phyloP scores from a whole-genome alignment of 2,888 invertebrate species.

The Hemistola chrysoprasaria region DNA sequence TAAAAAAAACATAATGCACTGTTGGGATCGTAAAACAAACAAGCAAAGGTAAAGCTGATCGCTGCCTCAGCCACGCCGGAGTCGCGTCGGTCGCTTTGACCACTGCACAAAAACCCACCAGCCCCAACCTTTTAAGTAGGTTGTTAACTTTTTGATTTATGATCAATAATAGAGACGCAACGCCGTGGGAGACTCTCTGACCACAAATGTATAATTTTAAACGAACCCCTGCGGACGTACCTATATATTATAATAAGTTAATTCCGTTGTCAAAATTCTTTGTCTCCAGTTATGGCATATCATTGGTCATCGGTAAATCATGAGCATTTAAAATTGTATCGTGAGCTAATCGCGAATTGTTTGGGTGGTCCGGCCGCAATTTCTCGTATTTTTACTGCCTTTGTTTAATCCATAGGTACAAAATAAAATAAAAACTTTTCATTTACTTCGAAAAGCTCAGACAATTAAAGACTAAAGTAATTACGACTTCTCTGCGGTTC shows the following conservation, averaged over 20 bases:
- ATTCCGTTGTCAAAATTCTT: constrained; percentile 63
- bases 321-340: constrained; percentile 15
- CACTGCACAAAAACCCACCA: constrained; percentile 74
- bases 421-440: constrained; percentile 28
- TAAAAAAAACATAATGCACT: constrained; percentile 75
- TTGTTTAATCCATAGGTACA: constrained; percentile 34
- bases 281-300: constrained; percentile 52
- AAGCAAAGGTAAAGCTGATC: constrained; percentile 67
- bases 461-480: constrained; percentile 42
- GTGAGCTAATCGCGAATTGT: constrained; percentile 39
- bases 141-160: constrained; percentile 83
- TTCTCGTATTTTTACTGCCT: constrained; percentile 38
- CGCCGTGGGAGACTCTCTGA: constrained; percentile 75
- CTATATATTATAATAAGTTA: constrained; percentile 54
- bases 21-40: constrained; percentile 80
- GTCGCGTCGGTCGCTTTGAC: constrained; percentile 75
- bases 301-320: constrained; percentile 35
- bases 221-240: constrained; percentile 70
- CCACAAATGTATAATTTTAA: constrained; percentile 76
- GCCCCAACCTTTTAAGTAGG: constrained; percentile 79
- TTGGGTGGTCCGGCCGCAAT: constrained; percentile 60
- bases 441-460: constrained; percentile 42
- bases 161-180: constrained; percentile 81
- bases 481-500: constrained; percentile 43
- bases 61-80: constrained; percentile 59